These are phyloP conservation scores for Cacatua alba DNA, from an alignment of 2,113 vertebrate species.

Conservation along the genomic window DNA sequence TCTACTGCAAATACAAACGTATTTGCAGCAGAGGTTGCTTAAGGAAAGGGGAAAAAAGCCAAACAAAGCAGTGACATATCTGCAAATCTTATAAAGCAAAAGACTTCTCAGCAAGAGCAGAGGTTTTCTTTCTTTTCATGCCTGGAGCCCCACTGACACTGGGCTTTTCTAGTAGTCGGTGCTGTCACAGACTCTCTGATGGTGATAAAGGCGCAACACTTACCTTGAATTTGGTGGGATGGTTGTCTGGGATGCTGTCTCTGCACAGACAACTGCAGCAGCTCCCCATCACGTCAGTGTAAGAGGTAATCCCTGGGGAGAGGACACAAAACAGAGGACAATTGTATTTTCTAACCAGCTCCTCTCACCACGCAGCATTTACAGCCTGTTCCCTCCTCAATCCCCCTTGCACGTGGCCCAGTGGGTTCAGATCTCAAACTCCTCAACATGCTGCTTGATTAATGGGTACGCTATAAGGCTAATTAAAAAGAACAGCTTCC, in stretches of 20 bases:
- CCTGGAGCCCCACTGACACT: not conserved
- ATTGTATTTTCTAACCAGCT: accelerated
- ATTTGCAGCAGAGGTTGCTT: not conserved
- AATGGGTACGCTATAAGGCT: not conserved
- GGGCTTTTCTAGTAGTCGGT: not conserved
- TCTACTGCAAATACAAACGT: not conserved
- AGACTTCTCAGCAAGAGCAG: not conserved
- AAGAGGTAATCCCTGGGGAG: slow-evolving; percentile 81
- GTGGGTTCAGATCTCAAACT: not conserved
- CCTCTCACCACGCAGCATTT: not conserved
- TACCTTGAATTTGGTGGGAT: slow-evolving; percentile 98
- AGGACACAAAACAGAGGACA: not conserved
- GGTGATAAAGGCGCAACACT: not conserved
- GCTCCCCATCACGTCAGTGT: slow-evolving; percentile 95
- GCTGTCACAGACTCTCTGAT: not conserved
- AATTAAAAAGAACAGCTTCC: slow-evolving; percentile 34
- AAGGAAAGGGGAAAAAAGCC: not conserved
- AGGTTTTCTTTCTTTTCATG: not conserved
- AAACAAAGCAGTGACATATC: not conserved
- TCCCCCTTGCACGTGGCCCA: not conserved
- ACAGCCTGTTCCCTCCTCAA: not conserved
- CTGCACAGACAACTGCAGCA: slow-evolving; percentile 97
- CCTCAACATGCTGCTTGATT: not conserved
- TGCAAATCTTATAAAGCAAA: not conserved
- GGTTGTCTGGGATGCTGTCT: slow-evolving; percentile 93